Conservation (phyloP, 1,140 invertebrate genomes). For the Drosophila ogumai region DNA sequence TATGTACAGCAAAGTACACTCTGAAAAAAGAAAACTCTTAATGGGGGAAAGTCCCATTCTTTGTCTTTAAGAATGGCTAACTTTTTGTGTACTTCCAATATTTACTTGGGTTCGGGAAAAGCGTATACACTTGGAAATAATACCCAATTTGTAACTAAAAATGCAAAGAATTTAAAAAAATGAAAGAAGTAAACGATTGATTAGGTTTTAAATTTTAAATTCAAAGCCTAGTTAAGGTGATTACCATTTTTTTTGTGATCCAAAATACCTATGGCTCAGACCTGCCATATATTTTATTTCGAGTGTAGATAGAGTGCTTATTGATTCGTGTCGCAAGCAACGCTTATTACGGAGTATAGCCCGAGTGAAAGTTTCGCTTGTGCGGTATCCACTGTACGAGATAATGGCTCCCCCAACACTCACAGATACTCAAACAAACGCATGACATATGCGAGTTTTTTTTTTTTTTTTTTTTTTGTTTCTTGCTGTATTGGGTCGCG, state of each 20-base stretch:
- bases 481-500: conserved; percentile 29
- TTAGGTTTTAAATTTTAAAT: too few species aligned
- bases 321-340: conserved; percentile 8
- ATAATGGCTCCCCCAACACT: conserved; percentile 42
- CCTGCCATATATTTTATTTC: neutral
- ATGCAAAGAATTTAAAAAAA: too few species aligned
- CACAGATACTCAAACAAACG: conserved; percentile 16
- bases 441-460: conserved; percentile 19
- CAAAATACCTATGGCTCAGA: too few species aligned
- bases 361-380: conserved; percentile 24
- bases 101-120: neutral
- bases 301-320: conserved; percentile 27
- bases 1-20: conserved; percentile 13
- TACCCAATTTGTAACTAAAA: too few species aligned
- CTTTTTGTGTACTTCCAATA: neutral
- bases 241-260: too few species aligned
- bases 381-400: conserved; percentile 37
- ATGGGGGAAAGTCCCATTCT: neutral
- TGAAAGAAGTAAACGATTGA: too few species aligned
- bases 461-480: conserved; percentile 7
- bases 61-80: neutral
- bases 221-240: too few species aligned
- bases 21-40: neutral
- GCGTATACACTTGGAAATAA: neutral
- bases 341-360: neutral